Evolutionary conservation across 2,888 invertebrate genomes (phyloP), one percentile per base, ranked within the genome.

Genomic region (Gari tellinella): DNA sequence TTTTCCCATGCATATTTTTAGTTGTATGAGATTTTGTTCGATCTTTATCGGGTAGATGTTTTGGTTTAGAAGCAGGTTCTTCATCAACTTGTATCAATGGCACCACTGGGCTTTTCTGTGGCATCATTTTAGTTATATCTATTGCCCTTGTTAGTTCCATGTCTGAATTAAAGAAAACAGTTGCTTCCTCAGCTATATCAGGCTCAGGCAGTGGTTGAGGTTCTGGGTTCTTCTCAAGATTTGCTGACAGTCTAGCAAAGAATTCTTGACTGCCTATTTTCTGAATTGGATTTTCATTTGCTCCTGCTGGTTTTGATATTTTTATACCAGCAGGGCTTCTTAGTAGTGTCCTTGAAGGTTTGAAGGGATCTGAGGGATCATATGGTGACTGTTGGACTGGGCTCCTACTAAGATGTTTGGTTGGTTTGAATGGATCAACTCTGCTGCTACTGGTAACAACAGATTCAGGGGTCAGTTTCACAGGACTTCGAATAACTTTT

Each of bases 81-180:
- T 72, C 57, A 19, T 43, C 12, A n/a, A 53, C 43, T 37, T 49
- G 14, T 26, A 17, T 48, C 53, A 45, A 43, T 37, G 60, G 21
- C 25, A 57, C n/a, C 51, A 49, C 37, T 14, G 69, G 65, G 49
- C 53, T 72, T 23, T 31, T 55, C 12, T 61, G 46, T 45, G 41
- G 31, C 10, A 31, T 51, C 15, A 64, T 25, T 21, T 63, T 57
- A 38, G 57, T 52, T 17, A 52, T 49, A 60, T 82, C 72, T 45
- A 85, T 73, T 1, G 83, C 78, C 37, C 68, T 74, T 4, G 87
- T 88, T 26, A 88, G 78, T 38, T 88, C 87, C 87, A 88, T 88
- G 23, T 88, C 86, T 8, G 80, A 48, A 66, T 86, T 80, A 37
- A 87, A 83, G 52, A 80, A 84, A 8, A 75, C 63, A 8, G 87